A percentile compares a stretch with the other conserved stretches of the same genome.
Conservation (phyloP, 2,888 invertebrate species). For the Mycalesis mineus region DNA sequence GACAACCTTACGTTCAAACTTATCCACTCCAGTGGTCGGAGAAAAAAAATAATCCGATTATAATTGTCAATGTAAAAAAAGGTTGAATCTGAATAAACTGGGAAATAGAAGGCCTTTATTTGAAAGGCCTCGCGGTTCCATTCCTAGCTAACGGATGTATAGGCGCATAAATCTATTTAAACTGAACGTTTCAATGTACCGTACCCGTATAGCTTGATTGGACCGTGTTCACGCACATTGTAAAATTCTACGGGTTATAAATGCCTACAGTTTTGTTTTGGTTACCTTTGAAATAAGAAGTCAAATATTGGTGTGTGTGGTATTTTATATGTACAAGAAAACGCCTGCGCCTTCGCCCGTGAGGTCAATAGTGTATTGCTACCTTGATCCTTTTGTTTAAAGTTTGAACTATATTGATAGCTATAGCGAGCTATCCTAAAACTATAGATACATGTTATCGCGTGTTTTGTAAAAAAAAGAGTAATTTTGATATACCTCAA, state of each 20-base stretch:
- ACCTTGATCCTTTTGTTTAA: too few species aligned
- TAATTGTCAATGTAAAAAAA: background rate
- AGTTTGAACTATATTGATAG: too few species aligned
- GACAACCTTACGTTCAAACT: too few species aligned
- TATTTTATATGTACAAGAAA: too few species aligned
- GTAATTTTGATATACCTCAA: too few species aligned
- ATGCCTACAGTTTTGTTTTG: background rate
- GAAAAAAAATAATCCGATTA: background rate
- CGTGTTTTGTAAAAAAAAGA: too few species aligned
- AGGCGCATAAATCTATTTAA: background rate
- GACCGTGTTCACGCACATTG: background rate
- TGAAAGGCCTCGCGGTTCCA: background rate
- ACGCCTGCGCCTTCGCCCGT: too few species aligned
- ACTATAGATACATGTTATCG: too few species aligned
- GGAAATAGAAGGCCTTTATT: background rate
- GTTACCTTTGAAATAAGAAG: background rate
- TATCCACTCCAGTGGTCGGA: too few species aligned
- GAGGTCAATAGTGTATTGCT: too few species aligned
- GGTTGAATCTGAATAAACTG: background rate
- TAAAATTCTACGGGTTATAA: background rate
- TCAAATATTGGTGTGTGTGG: too few species aligned
- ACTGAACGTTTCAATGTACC: background rate
- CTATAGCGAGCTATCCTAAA: too few species aligned
- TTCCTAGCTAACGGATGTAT: background rate
- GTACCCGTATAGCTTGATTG: background rate